Percentiles rank a stretch among this genome's conserved stretches.
These are phyloP conservation scores for Standfussiana lucernea DNA, from an alignment of 2,888 invertebrate genomes.

Conservation along the genomic window DNA sequence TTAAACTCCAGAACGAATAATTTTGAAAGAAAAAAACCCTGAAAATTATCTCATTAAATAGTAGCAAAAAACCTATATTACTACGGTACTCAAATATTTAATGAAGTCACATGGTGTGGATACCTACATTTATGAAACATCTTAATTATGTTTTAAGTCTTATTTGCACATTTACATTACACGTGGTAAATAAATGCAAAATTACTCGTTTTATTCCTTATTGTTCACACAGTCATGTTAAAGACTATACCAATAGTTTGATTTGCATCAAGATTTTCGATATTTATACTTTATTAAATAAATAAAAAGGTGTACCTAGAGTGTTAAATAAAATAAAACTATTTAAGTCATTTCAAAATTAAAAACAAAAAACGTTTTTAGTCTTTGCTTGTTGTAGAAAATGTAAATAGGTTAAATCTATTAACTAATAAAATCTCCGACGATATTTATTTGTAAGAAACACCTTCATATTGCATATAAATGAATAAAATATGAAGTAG, in stretches of 20 bases:
- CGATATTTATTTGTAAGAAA: neutral
- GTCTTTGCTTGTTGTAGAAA: neutral
- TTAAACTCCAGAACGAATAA: neutral
- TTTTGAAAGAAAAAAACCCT: neutral
- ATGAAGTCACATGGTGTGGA: neutral
- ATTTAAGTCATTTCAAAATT: neutral
- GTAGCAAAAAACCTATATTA: neutral
- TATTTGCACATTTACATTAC: slow-evolving; percentile 10
- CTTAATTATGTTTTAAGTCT: slow-evolving; percentile 7
- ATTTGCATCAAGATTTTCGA: neutral
- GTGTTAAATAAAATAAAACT: neutral
- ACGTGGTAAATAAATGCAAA: slow-evolving; percentile 23
- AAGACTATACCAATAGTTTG: neutral
- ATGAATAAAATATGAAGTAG: neutral
- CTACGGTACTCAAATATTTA: neutral
- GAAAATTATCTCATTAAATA: neutral
- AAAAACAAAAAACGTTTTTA: neutral
- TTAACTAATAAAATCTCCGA: neutral
- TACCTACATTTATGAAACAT: slow-evolving; percentile 1
- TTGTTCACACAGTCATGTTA: neutral
- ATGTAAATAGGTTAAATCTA: neutral
- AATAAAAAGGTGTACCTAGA: neutral
- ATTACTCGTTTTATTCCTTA: neutral
- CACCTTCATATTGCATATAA: neutral
- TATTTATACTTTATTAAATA: neutral